Evolutionary conservation across 1,140 invertebrate genomes (phyloP).

Genomic region (Nebria ingens): DNA sequence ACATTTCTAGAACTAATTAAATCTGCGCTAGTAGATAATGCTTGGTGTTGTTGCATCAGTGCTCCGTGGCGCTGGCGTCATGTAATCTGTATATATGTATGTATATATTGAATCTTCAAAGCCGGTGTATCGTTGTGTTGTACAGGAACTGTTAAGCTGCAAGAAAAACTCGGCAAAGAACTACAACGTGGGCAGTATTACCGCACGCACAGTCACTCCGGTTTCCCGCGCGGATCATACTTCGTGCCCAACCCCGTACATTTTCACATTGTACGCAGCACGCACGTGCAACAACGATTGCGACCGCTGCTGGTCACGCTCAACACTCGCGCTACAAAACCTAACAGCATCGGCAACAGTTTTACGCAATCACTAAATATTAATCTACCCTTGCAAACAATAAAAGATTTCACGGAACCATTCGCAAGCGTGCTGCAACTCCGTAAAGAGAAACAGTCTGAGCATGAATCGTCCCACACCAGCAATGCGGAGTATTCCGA

Average conservation of each 20-base stretch:
- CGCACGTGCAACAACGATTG: conserved; percentile 13
- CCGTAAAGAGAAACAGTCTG: neutral
- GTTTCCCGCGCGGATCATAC: conserved; percentile 31
- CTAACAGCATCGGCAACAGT: neutral
- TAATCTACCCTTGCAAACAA: conserved; percentile 23
- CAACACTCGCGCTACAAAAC: neutral
- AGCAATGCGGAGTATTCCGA: neutral
- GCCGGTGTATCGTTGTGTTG: no score
- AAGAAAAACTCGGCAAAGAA: neutral
- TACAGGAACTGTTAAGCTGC: neutral
- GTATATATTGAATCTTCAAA: no score
- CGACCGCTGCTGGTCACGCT: neutral
- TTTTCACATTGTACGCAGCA: conserved; percentile 28
- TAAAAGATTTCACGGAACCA: conserved; percentile 27
- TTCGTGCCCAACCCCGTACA: conserved; percentile 30
- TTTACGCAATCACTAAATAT: conserved; percentile 15
- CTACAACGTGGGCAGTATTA: conserved; percentile 16
- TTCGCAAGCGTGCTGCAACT: conserved; percentile 27
- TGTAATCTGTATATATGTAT: neutral
- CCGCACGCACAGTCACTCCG: conserved; percentile 28
- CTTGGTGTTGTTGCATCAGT: neutral
- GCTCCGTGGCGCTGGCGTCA: no score
- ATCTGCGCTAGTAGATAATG: no score
- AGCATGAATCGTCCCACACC: neutral
- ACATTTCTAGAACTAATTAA: no score